Conservation (phyloP, 2,888 invertebrate species). For the Drosophila formosana region DNA sequence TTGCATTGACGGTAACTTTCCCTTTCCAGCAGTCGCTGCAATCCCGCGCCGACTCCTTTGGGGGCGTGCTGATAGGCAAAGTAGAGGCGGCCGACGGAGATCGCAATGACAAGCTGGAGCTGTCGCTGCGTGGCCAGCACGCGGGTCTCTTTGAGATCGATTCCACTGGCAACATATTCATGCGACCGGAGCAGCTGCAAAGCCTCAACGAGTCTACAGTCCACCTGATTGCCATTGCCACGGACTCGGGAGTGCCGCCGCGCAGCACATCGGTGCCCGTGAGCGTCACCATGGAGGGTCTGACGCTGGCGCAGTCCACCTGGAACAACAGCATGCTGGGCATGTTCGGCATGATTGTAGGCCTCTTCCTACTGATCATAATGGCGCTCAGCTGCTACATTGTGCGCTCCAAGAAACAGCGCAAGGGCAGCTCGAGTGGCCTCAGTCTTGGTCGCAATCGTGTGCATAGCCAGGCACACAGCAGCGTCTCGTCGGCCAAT, state of each 20-base stretch:
- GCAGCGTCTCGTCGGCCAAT: conserved; percentile 84
- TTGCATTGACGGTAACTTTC: background rate
- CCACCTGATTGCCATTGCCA: conserved; percentile 92
- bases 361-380: conserved; percentile 91
- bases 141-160: conserved; percentile 86
- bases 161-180: conserved; percentile 87
- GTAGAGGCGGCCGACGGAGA: conserved; percentile 96
- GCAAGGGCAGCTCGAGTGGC: conserved; percentile 72
- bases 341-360: conserved; percentile 90
- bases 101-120: conserved; percentile 89
- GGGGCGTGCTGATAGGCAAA: conserved; percentile 87
- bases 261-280: conserved; percentile 90
- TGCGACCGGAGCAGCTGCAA: conserved; percentile 86
- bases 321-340: conserved; percentile 86
- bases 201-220: conserved; percentile 87
- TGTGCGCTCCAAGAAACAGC: conserved; percentile 87
- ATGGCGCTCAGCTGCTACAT: conserved; percentile 91
- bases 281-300: conserved; percentile 87
- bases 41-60: conserved; percentile 80
- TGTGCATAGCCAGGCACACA: conserved; percentile 84
- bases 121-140: conserved; percentile 90
- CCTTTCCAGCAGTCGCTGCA: conserved; percentile 71
- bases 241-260: conserved; percentile 94
- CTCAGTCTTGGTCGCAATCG: conserved; percentile 82
- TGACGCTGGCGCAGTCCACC: conserved; percentile 85